phyloP scores from a whole-genome alignment of 2,888 invertebrate genomes.

The Meta bourneti region DNA sequence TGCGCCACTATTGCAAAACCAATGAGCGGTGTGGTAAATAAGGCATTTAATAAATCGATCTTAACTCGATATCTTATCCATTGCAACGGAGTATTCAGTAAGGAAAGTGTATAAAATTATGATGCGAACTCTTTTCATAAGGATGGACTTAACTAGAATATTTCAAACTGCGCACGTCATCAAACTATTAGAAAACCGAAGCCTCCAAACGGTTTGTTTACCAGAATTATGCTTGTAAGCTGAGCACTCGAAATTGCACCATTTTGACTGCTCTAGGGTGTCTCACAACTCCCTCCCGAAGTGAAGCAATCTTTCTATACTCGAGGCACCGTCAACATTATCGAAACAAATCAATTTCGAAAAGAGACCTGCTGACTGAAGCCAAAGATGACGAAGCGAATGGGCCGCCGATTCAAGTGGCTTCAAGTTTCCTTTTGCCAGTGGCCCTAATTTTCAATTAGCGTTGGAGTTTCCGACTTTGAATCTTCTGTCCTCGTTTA shows the following conservation, averaged over 20 bases:
- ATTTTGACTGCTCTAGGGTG: not conserved
- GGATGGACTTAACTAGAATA: too few species aligned
- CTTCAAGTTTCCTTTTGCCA: conserved; percentile 34
- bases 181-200: too few species aligned
- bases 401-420: not conserved
- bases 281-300: too few species aligned
- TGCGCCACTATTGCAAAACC: too few species aligned
- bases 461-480: conserved; percentile 36
- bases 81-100: too few species aligned
- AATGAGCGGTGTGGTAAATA: too few species aligned
- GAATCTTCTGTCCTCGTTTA: not conserved
- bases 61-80: too few species aligned
- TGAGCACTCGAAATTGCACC: not conserved
- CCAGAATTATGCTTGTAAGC: not conserved
- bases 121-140: too few species aligned
- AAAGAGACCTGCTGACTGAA: not conserved
- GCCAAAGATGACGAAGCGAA: not conserved
- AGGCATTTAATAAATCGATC: too few species aligned
- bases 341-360: not conserved
- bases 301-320: not conserved
- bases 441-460: conserved; percentile 58
- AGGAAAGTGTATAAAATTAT: too few species aligned
- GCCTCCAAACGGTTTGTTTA: too few species aligned
- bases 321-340: not conserved
- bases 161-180: too few species aligned